These are phyloP conservation scores for Toxostoma redivivum DNA, from an alignment of 2,113 vertebrate species.

Conservation along the genomic window DNA sequence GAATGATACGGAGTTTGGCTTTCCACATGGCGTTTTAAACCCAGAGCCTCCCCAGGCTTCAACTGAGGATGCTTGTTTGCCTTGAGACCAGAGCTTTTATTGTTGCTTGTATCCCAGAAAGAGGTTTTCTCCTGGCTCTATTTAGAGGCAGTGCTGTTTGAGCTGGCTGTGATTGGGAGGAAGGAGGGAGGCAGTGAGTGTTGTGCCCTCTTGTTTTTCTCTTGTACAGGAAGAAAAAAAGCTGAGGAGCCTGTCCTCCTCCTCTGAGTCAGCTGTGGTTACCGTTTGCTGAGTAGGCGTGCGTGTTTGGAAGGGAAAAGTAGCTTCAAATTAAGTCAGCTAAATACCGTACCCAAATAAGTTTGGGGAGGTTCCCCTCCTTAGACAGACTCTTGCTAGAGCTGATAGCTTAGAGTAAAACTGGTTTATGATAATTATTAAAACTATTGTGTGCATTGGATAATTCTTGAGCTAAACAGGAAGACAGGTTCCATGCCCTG, in stretches of 20 bases:
- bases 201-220: constrained; percentile 57
- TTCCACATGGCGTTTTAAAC: background rate
- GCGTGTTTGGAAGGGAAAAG: constrained; percentile 38
- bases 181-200: background rate
- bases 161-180: constrained; percentile 16
- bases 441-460: background rate
- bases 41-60: background rate
- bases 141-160: background rate
- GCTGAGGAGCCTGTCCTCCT: constrained; percentile 47
- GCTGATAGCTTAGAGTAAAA: background rate
- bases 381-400: background rate
- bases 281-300: constrained; percentile 43
- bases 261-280: constrained; percentile 52
- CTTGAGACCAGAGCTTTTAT: background rate
- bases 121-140: background rate
- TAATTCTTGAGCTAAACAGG: background rate
- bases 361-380: background rate
- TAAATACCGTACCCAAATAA: background rate
- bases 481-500: background rate
- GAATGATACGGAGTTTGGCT: background rate
- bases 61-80: constrained; percentile 34
- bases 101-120: background rate
- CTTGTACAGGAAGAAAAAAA: constrained; percentile 37
- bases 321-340: constrained; percentile 33
- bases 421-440: background rate